phyloP scores from a whole-genome alignment of 2,888 invertebrate genomes.

The Pollenia angustigena region DNA sequence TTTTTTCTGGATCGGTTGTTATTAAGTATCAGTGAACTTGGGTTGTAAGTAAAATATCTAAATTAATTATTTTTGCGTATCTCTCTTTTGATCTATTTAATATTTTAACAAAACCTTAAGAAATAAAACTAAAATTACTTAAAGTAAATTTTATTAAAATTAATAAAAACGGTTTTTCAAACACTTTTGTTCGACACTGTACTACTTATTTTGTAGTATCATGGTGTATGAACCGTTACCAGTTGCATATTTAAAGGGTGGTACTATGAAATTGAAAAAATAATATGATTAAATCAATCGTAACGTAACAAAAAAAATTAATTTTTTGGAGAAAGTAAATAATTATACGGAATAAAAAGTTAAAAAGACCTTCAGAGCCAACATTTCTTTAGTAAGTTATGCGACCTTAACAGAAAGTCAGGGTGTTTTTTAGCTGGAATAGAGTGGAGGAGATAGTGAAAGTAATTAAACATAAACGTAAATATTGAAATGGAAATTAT shows the following conservation, averaged over 20 bases:
- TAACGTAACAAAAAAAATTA: conserved; percentile 37
- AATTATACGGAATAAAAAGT: conserved; percentile 24
- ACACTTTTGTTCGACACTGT: conserved; percentile 16
- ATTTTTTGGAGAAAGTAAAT: conserved; percentile 56
- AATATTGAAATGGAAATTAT: no score
- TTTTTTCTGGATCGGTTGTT: no score
- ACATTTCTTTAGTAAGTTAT: neutral
- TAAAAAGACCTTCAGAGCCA: neutral
- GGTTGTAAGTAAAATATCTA: no score
- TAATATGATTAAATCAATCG: conserved; percentile 59
- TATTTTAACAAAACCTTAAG: no score
- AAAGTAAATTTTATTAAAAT: no score
- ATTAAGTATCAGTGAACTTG: no score
- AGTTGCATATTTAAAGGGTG: conserved; percentile 47
- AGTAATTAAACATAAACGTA: no score
- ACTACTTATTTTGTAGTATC: neutral
- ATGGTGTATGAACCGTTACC: conserved; percentile 4
- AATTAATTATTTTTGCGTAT: no score
- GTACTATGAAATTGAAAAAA: conserved; percentile 50
- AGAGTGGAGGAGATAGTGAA: neutral
- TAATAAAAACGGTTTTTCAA: neutral
- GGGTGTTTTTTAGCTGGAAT: neutral
- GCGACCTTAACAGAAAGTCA: conserved; percentile 4
- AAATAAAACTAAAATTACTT: no score
- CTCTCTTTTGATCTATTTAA: no score